Conservation (phyloP, 2,797 vertebrate genomes). For the Spatula clypeata region DNA sequence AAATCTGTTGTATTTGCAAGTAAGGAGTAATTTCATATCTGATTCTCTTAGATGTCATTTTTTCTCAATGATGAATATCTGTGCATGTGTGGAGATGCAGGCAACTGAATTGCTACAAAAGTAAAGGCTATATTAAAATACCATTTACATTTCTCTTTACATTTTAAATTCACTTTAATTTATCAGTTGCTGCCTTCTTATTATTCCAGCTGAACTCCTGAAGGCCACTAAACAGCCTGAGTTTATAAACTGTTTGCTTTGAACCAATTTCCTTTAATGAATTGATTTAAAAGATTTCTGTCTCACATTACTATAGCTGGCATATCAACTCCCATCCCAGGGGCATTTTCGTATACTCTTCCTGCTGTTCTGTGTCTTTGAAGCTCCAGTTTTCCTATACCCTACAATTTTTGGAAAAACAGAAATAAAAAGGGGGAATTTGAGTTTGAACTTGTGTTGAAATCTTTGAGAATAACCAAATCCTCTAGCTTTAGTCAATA, state of each 20-base stretch:
- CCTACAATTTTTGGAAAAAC: not conserved
- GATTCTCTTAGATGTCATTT: not conserved
- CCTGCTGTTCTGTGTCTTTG: not conserved
- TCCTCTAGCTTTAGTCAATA: fast-evolving
- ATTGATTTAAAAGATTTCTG: not conserved
- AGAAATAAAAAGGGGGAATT: not conserved
- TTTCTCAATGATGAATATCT: not conserved
- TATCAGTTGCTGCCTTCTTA: not conserved
- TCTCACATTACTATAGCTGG: not conserved
- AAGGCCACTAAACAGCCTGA: not conserved
- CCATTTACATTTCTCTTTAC: not conserved
- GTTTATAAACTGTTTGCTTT: not conserved
- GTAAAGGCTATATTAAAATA: not conserved
- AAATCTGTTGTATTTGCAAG: not conserved
- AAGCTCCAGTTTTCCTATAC: not conserved
- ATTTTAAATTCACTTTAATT: conserved; percentile 4
- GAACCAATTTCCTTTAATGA: not conserved
- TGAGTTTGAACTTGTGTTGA: not conserved
- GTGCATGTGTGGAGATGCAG: not conserved
- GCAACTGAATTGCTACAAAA: not conserved
- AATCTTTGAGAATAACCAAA: conserved; percentile 1
- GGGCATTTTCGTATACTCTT: not conserved
- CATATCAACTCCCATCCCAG: not conserved
- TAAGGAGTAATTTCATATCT: not conserved
- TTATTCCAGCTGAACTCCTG: not conserved